Base-by-base conservation (phyloP, 2,113 vertebrate species). In the Zonotrichia leucophrys region DNA sequence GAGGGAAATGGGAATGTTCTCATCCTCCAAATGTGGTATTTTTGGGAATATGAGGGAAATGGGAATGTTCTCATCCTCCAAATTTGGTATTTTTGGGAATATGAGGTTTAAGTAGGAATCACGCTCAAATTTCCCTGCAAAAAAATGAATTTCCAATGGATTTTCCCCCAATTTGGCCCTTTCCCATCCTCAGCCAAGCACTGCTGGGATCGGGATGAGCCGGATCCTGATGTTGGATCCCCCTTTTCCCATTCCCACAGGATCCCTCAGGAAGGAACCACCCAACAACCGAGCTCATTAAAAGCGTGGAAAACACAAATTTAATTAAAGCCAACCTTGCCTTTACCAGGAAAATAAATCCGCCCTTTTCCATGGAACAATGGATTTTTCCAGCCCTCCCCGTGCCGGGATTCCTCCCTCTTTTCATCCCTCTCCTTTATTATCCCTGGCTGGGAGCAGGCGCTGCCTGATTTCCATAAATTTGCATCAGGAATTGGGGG, bases 291-390 rank as follows among this genome's bases (percentile, higher is more conserved):
- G n/a, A 52, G 82, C 95, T 97, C 95, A 35, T 97, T 73, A 62
- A 83, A 93, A 86, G 64, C 39, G 4, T 42, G 75, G 79, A 96
- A 84, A 30, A 74, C 83, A 87, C 94, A 35, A 80, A 97, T 97
- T 96, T 97, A 97, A 97, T 98, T 97, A 97, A 97, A 97, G 53
- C 46, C 53, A 85, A 96, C 94, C 89, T 97, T 91, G 94, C 95
- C 87, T 92, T 84, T 50, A 75, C 91, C 92, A 42, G 82, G 84
- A 89, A 90, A 96, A 92, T 10, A 74, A 92, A 86, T 89, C 92
- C 50, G 15, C 94, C 81, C 94, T 93, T 90, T 83, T 53, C 68
- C 44, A 27, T 35, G 81, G 95, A 96, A 97, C 97, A 95, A 95
- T 97, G 94, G 83, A 91, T 93, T 69, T 94, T 94, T 92, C 87